Evolutionary conservation across 2,888 invertebrate species (phyloP).

Genomic region (Dryobotodes eremita): DNA sequence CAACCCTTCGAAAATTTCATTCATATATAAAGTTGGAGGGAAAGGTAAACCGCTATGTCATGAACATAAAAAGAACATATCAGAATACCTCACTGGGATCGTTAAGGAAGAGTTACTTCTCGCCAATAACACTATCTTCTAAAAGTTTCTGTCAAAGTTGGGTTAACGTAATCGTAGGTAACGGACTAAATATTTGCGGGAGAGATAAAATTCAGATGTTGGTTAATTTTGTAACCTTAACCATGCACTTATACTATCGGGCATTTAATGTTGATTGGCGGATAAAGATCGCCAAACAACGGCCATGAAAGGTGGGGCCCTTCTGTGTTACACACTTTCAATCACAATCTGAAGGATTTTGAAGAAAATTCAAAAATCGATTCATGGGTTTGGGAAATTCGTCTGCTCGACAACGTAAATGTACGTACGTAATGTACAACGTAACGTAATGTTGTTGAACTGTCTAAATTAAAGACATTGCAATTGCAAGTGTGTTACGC

Average conservation of each 20-base stretch:
- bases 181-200: not conserved
- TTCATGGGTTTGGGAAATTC: not conserved
- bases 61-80: constrained; percentile 28
- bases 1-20: not conserved
- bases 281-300: too few species aligned
- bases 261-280: not conserved
- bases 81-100: constrained; percentile 18
- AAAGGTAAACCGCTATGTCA: constrained; percentile 17
- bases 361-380: not conserved
- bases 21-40: not conserved
- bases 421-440: too few species aligned
- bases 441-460: not conserved
- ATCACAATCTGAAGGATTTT: not conserved
- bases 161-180: not conserved
- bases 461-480: not conserved
- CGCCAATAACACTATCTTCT: constrained; percentile 49
- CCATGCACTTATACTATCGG: not conserved
- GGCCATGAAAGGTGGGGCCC: too few species aligned
- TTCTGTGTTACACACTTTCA: not conserved
- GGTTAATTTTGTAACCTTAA: not conserved
- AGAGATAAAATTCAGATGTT: not conserved
- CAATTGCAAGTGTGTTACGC: not conserved
- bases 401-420: not conserved
- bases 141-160: constrained; percentile 46
- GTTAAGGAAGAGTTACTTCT: constrained; percentile 20